Conservation (phyloP, 2,113 vertebrate genomes). For the Poicephalus meyeri region DNA sequence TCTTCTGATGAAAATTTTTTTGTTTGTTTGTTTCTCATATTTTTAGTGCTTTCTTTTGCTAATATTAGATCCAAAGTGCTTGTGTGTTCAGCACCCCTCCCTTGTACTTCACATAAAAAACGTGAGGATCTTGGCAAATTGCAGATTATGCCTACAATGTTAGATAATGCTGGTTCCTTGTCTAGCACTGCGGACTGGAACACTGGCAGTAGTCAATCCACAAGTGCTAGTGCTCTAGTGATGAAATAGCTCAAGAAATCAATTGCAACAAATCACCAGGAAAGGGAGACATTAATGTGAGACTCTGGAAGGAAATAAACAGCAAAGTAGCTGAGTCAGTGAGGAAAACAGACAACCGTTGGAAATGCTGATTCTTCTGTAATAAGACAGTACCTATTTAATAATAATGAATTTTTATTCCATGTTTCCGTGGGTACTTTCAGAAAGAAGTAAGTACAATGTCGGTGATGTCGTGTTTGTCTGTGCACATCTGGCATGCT, state of each 20-base stretch:
- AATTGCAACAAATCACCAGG: not conserved
- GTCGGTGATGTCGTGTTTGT: constrained; percentile 42
- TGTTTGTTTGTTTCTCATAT: not conserved
- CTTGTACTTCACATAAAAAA: not conserved
- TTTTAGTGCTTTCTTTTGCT: not conserved
- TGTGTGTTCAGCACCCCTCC: not conserved
- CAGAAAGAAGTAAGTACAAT: constrained; percentile 71
- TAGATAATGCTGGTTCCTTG: not conserved
- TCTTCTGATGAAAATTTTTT: not conserved
- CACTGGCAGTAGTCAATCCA: too few relatives aligned
- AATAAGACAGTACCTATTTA: constrained; percentile 1
- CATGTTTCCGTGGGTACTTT: constrained; percentile 72
- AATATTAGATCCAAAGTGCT: not conserved
- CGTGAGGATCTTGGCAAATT: not conserved
- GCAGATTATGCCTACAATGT: not conserved
- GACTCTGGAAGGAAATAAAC: not conserved
- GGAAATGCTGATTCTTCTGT: not conserved
- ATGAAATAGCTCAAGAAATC: not conserved
- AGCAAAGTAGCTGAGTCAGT: not conserved
- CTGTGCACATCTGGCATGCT: constrained; percentile 63
- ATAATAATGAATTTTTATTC: constrained; percentile 69
- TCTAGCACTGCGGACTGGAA: not conserved
- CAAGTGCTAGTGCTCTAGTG: not conserved
- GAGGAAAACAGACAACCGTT: not conserved
- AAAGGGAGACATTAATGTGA: not conserved